These are phyloP conservation scores for Nomada lathburiana DNA, from an alignment of 2,888 invertebrate species.

Conservation along the genomic window DNA sequence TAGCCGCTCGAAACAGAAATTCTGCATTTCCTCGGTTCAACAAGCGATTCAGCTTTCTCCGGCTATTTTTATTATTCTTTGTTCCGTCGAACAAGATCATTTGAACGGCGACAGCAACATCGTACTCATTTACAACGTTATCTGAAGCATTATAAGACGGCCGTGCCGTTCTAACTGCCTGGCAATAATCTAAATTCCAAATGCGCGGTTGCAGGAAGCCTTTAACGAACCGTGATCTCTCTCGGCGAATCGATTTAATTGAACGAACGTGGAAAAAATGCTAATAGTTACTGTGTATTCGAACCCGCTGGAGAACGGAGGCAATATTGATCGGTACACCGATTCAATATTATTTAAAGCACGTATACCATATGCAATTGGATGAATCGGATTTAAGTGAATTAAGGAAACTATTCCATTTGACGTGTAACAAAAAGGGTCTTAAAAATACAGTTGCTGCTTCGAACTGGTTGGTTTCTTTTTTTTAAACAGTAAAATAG, in stretches of 20 bases:
- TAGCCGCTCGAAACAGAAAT: constrained; percentile 8
- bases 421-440: background rate
- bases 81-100: constrained; percentile 12
- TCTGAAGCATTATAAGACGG: constrained; percentile 36
- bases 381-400: background rate
- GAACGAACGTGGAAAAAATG: constrained; percentile 29
- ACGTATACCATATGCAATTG: constrained; percentile 1
- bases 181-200: constrained; percentile 42
- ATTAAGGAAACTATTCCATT: background rate
- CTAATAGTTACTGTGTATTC: constrained; percentile 5
- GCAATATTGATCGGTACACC: background rate
- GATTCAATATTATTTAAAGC: constrained; percentile 12
- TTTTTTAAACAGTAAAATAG: no score
- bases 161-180: constrained; percentile 35
- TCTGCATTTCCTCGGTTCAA: background rate
- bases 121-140: constrained; percentile 36
- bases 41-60: constrained; percentile 26
- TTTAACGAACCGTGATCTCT: constrained; percentile 48
- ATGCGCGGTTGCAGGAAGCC: constrained; percentile 29
- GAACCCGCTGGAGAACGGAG: background rate
- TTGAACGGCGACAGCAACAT: constrained; percentile 14
- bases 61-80: constrained; percentile 19
- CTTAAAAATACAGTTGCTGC: background rate
- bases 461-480: no score
- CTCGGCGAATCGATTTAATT: constrained; percentile 35